Percentiles rank a stretch among this genome's conserved stretches.
Conservation (phyloP, 2,113 vertebrate species). For the Daphoenositta chrysoptera region DNA sequence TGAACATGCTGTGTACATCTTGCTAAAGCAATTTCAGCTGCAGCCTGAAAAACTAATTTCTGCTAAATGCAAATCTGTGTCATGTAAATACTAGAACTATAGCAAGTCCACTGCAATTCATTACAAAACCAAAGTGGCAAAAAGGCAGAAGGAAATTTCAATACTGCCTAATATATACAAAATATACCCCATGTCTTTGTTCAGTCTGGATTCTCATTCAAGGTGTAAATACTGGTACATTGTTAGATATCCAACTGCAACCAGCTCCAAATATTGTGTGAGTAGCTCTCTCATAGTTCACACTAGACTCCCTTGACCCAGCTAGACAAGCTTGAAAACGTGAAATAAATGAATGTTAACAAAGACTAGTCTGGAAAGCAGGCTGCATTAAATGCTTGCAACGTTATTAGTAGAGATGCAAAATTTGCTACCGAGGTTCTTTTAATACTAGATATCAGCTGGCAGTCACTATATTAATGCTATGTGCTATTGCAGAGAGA, state of each 20-base stretch:
- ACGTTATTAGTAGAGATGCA: background rate
- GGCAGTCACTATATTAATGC: background rate
- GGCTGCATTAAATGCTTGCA: background rate
- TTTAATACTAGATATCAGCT: background rate
- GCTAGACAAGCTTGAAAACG: constrained; percentile 74
- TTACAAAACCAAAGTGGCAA: background rate
- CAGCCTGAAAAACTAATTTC: background rate
- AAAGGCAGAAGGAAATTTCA: background rate
- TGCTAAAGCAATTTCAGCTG: background rate
- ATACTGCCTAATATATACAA: background rate
- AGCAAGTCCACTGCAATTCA: background rate
- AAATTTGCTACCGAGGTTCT: background rate
- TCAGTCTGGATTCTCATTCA: constrained; percentile 26
- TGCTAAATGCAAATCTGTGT: background rate
- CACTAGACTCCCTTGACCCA: constrained; percentile 55
- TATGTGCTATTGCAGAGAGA: background rate
- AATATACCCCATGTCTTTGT: constrained; percentile 63
- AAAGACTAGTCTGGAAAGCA: constrained; percentile 69
- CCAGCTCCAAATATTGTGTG: constrained; percentile 34
- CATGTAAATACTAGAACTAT: background rate
- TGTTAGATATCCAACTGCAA: constrained; percentile 48
- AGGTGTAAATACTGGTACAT: constrained; percentile 63
- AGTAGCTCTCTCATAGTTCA: constrained; percentile 56
- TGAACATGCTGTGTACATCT: background rate
- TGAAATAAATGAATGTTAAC: constrained; percentile 80